Evolutionary conservation across 2,113 vertebrate genomes (phyloP).

Genomic region (Porphyrio hochstetteri): DNA sequence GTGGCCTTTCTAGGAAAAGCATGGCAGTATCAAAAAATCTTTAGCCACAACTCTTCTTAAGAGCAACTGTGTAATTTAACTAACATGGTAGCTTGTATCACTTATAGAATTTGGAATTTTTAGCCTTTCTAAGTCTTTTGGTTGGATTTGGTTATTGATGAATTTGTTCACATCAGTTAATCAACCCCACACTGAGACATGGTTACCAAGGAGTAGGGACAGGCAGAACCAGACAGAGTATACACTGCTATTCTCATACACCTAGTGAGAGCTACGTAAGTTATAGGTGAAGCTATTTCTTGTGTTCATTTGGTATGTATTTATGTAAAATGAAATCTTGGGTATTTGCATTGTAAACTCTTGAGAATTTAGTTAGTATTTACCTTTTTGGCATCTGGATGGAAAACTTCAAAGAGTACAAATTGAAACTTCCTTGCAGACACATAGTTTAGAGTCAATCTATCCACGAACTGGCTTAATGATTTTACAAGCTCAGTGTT

Average conservation of each 20-base stretch:
- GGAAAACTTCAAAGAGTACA: not conserved
- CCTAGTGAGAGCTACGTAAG: not conserved
- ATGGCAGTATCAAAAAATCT: not conserved
- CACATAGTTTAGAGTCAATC: not conserved
- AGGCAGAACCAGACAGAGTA: not conserved
- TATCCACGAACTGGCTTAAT: not conserved
- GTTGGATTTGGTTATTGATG: not conserved
- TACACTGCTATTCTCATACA: not conserved
- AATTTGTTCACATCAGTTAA: not conserved
- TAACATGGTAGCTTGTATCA: not conserved
- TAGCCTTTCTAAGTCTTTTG: not conserved
- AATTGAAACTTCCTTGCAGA: not conserved
- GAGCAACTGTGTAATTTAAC: not conserved
- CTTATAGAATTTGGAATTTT: not conserved
- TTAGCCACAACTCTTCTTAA: not conserved
- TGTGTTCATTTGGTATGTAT: not conserved
- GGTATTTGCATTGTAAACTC: not conserved
- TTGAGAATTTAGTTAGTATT: not conserved
- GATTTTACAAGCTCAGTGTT: not conserved
- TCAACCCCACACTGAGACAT: not conserved
- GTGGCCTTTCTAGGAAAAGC: not conserved
- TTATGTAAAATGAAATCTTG: not conserved
- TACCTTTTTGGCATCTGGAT: not conserved
- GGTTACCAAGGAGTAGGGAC: not conserved
- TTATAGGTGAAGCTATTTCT: not conserved